Evolutionary conservation across 2,113 vertebrate genomes (phyloP).

Genomic region (Haplochromis vanheusdeni): DNA sequence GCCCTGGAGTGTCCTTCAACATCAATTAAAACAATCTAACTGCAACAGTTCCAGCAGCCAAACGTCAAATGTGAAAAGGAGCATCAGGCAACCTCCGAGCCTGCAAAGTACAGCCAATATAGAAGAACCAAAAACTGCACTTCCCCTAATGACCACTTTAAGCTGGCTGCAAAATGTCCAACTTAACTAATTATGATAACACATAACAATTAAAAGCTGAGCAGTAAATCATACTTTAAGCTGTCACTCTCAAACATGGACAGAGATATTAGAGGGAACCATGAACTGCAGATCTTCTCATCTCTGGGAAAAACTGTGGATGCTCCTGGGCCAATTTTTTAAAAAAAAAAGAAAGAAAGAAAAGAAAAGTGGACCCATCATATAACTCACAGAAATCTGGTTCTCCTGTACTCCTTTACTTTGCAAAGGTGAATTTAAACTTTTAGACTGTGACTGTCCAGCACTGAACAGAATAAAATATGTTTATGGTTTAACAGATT

Average conservation of each 20-base stretch:
- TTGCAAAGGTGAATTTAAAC: neutral
- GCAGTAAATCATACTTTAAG: neutral
- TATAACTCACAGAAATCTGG: neutral
- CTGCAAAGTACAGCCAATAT: neutral
- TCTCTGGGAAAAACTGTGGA: neutral
- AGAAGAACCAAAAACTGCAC: neutral
- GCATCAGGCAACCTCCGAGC: neutral
- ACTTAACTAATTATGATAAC: neutral
- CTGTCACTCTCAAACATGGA: neutral
- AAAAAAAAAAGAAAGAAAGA: neutral
- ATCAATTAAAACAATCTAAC: neutral
- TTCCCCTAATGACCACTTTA: neutral
- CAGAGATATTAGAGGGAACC: fast-evolving
- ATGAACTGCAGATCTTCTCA: neutral
- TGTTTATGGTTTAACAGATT: neutral
- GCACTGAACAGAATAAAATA: neutral
- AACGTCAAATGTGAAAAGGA: neutral
- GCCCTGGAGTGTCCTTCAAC: neutral
- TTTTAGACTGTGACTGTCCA: fast-evolving
- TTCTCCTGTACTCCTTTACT: neutral
- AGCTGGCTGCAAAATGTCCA: neutral
- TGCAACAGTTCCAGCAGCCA: neutral
- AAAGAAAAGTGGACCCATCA: neutral
- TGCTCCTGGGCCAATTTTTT: neutral
- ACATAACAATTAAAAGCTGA: neutral